Conservation (phyloP, 2,113 vertebrate species). For the Narcine bancroftii region DNA sequence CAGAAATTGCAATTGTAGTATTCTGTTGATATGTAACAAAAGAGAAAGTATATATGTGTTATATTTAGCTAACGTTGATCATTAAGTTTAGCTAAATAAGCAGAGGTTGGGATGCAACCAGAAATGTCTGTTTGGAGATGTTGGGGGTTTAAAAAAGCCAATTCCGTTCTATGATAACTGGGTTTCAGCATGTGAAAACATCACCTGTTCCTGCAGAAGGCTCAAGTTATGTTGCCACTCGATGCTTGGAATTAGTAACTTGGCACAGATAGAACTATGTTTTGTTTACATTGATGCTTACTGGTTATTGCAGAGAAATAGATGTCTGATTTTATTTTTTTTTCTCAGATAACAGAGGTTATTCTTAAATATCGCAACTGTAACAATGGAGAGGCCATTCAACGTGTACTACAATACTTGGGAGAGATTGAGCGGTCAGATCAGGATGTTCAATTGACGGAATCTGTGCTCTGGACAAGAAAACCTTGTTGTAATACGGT, state of each 20-base stretch:
- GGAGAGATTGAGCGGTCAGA: slow-evolving; percentile 41
- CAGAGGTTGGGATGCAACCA: not conserved
- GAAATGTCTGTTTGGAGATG: not conserved
- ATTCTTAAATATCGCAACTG: slow-evolving; percentile 83
- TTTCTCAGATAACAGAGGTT: slow-evolving; percentile 73
- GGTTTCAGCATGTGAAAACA: not conserved
- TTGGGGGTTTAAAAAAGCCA: not conserved
- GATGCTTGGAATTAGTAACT: not conserved
- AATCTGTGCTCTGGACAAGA: slow-evolving; percentile 37
- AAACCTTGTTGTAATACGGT: slow-evolving; percentile 73
- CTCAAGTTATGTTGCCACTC: not conserved
- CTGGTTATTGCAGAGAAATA: no score
- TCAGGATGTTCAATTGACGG: slow-evolving; percentile 42
- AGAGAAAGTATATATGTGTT: not conserved
- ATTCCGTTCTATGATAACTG: not conserved
- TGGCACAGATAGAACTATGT: no score
- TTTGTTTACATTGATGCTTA: no score
- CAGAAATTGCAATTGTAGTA: not conserved
- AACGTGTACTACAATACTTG: slow-evolving; percentile 45
- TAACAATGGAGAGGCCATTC: slow-evolving; percentile 48
- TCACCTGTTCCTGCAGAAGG: not conserved
- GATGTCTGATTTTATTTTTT: not conserved
- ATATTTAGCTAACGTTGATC: not conserved
- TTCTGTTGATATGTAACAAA: not conserved
- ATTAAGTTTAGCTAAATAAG: not conserved